phyloP scores from a whole-genome alignment of 2,888 invertebrate genomes.

The Zootermopsis nevadensis region DNA sequence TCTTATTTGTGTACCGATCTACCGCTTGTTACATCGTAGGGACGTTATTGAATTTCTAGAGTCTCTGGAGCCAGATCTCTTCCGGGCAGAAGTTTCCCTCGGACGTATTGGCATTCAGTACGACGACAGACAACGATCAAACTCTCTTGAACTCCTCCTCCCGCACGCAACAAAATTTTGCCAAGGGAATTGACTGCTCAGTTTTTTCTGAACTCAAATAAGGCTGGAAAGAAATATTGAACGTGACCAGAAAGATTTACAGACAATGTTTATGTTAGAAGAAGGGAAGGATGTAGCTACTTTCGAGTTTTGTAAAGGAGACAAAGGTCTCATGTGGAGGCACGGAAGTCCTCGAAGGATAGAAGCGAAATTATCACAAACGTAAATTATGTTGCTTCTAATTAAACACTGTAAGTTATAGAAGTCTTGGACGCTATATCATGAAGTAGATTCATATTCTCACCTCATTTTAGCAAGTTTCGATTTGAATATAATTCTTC shows the following conservation, averaged over 20 bases:
- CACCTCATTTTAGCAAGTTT: too few relatives aligned
- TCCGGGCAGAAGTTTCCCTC: background rate
- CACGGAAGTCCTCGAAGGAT: too few relatives aligned
- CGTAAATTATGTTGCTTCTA: too few relatives aligned
- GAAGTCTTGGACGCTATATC: too few relatives aligned
- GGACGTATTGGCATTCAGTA: background rate
- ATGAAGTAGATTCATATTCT: too few relatives aligned
- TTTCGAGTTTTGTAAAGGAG: too few relatives aligned
- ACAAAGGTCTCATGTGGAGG: too few relatives aligned
- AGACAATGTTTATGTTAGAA: background rate
- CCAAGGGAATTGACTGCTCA: background rate
- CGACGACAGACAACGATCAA: conserved; percentile 8
- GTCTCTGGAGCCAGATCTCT: background rate
- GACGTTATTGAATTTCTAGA: background rate
- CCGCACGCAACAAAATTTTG: background rate
- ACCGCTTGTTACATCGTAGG: background rate
- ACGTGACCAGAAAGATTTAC: background rate
- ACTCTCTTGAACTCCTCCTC: background rate
- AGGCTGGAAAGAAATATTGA: background rate
- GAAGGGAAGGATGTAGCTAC: too few relatives aligned
- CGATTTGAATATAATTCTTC: too few relatives aligned
- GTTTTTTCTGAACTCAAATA: background rate
- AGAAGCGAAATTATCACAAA: too few relatives aligned
- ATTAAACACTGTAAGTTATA: too few relatives aligned
- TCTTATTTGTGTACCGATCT: background rate